phyloP scores from a whole-genome alignment of 2,113 vertebrate genomes.

The Psettodes erumei region DNA sequence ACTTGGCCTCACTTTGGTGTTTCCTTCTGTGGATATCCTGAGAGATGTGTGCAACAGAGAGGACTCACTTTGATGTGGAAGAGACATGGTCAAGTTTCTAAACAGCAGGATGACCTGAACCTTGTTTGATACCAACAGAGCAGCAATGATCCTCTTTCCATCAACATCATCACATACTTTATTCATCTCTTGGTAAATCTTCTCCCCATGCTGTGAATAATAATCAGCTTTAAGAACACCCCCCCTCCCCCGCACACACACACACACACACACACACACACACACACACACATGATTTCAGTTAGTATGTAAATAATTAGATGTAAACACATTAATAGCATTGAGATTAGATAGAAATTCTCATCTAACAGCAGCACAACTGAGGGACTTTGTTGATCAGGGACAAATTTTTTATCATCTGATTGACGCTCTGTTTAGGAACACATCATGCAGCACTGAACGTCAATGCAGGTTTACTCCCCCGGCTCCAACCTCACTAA shows the following conservation, averaged over 20 bases:
- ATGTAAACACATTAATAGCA: constrained; percentile 60
- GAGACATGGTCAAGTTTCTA: constrained; percentile 6
- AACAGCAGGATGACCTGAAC: constrained; percentile 18
- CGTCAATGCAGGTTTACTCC: constrained; percentile 46
- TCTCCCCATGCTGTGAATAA: constrained; percentile 39
- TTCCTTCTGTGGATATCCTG: not conserved
- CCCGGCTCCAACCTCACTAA: not conserved
- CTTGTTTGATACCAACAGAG: not conserved
- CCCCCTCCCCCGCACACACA: too few species aligned
- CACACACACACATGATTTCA: constrained; percentile 39
- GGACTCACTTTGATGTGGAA: not conserved
- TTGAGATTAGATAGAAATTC: constrained; percentile 41
- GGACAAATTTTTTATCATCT: constrained; percentile 33
- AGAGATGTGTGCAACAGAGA: constrained; percentile 4
- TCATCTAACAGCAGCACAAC: constrained; percentile 35
- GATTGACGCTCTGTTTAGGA: constrained; percentile 34
- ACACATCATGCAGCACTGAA: constrained; percentile 65
- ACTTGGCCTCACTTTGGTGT: not conserved
- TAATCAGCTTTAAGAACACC: constrained; percentile 41
- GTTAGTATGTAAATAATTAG: constrained; percentile 46
- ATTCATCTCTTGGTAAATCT: constrained; percentile 45
- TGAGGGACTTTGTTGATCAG: constrained; percentile 22
- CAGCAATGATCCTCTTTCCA: constrained; percentile 13
- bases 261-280: not conserved
- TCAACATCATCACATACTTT: constrained; percentile 45